A percentile compares a stretch with the other conserved stretches of the same genome.
Conservation (phyloP, 2,113 vertebrate genomes). For the Kobus ellipsiprymnus region DNA sequence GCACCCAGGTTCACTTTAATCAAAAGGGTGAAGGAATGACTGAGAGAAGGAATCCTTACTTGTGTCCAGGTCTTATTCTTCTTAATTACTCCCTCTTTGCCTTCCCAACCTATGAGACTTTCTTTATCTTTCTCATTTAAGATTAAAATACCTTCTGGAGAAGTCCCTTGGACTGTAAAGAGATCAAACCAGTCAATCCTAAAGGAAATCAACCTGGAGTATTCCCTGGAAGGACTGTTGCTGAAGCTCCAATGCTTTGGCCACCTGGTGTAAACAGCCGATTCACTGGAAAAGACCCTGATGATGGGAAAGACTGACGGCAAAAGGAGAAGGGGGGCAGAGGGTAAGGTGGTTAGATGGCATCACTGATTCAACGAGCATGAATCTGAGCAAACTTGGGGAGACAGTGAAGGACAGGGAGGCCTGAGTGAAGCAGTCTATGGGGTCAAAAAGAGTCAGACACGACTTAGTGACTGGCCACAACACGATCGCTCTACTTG, state of each 20-base stretch:
- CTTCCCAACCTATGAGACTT: neutral
- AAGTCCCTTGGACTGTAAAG: neutral
- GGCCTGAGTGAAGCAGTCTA: neutral
- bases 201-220: neutral
- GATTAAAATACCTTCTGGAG: neutral
- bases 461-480: neutral
- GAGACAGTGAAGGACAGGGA: neutral
- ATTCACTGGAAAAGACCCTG: neutral
- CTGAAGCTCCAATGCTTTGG: neutral
- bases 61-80: neutral
- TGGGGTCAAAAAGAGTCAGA: neutral
- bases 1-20: neutral
- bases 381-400: neutral
- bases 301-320: neutral
- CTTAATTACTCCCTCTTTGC: neutral
- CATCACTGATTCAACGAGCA: neutral
- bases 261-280: neutral
- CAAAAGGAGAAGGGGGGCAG: neutral
- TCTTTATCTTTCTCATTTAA: neutral
- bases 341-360: neutral
- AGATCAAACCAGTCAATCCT: neutral
- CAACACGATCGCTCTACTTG: rapidly evolving
- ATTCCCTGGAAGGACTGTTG: neutral
- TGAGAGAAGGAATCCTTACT: neutral
- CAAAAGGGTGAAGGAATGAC: neutral